These are phyloP conservation scores for Iphiclides podalirius DNA, from an alignment of 2,888 invertebrate genomes.

Conservation along the genomic window DNA sequence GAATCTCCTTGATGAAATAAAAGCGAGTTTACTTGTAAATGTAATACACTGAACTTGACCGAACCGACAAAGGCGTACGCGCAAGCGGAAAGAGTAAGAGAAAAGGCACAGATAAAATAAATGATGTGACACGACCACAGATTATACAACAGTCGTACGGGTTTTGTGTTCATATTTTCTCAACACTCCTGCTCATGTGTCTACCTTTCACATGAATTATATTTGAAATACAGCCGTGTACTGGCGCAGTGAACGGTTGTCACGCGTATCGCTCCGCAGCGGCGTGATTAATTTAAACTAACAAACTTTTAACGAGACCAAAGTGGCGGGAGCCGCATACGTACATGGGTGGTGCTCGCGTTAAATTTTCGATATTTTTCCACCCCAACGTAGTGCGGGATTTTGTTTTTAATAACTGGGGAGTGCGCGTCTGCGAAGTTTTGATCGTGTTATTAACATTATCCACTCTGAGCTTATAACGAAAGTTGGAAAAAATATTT, in stretches of 20 bases:
- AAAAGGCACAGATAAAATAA: no score
- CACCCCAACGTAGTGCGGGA: background rate
- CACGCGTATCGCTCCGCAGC: constrained; percentile 22
- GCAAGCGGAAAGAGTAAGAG: no score
- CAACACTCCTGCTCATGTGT: no score
- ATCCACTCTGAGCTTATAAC: background rate
- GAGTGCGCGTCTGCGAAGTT: constrained; percentile 15
- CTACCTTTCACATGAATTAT: no score
- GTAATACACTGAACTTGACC: no score
- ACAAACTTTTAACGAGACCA: constrained; percentile 36
- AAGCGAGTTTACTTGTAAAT: no score
- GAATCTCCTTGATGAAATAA: no score
- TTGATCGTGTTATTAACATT: background rate
- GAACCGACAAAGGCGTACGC: no score
- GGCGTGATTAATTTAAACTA: constrained; percentile 36
- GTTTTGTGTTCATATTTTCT: no score
- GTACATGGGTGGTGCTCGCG: constrained; percentile 11
- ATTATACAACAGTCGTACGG: no score
- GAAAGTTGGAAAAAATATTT: no score
- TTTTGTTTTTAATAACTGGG: constrained; percentile 9
- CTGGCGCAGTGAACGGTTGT: background rate
- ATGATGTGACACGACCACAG: no score
- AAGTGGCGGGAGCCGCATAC: constrained; percentile 24
- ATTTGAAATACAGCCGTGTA: background rate
- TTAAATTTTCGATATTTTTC: constrained; percentile 15